Conservation (phyloP, 2,888 invertebrate genomes). For the Sarcophaga caerulescens region DNA sequence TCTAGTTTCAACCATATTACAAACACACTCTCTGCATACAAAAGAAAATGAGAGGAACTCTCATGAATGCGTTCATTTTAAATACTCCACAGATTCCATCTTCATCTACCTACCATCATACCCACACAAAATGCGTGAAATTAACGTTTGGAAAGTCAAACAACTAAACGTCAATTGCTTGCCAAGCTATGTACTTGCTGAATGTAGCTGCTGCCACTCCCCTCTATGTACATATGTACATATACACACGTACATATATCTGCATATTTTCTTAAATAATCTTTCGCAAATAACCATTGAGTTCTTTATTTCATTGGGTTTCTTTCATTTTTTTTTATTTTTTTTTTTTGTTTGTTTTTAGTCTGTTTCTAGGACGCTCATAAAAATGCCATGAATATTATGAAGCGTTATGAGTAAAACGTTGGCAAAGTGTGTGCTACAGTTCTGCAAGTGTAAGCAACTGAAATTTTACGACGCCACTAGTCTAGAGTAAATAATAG, state of each 20-base stretch:
- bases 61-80: background rate
- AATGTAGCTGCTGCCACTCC: no score
- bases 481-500: slow-evolving; percentile 50
- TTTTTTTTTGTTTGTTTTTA: background rate
- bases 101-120: no score
- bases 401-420: slow-evolving; percentile 11
- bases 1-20: background rate
- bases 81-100: no score
- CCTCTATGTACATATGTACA: no score
- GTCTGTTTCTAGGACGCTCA: slow-evolving; percentile 32
- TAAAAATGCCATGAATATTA: slow-evolving; percentile 44
- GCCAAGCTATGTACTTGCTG: no score
- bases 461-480: slow-evolving; percentile 51
- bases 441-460: background rate
- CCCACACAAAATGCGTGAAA: no score
- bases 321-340: background rate
- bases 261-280: slow-evolving; percentile 13
- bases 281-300: slow-evolving; percentile 20
- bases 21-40: slow-evolving; percentile 8
- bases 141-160: no score
- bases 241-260: no score
- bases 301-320: background rate
- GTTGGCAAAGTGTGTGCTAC: no score
- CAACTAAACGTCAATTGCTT: no score
- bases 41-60: background rate